These are phyloP conservation scores for Tragelaphus buxtoni DNA, from an alignment of 2,113 vertebrate species.

Conservation along the genomic window DNA sequence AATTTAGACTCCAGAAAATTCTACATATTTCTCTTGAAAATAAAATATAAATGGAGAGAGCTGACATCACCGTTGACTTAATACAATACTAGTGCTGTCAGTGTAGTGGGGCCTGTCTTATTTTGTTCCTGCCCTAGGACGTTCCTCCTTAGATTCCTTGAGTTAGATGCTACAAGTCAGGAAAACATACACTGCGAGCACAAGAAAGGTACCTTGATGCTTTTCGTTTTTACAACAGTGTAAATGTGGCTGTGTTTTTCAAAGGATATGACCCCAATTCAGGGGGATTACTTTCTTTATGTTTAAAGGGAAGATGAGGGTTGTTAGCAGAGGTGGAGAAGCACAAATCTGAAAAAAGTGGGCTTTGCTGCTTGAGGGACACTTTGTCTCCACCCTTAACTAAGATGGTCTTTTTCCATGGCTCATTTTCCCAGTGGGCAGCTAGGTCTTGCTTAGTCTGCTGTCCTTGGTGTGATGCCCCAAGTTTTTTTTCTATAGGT, in stretches of 20 bases:
- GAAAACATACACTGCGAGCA: neutral
- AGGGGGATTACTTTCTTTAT: neutral
- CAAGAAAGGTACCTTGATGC: slow-evolving; percentile 1
- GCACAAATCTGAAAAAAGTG: neutral
- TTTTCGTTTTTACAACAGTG: neutral
- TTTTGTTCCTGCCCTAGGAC: slow-evolving; percentile 34
- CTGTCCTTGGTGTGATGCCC: neutral
- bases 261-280: neutral
- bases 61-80: slow-evolving; percentile 66
- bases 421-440: neutral
- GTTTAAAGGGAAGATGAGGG: neutral
- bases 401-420: neutral
- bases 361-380: neutral
- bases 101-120: accelerated
- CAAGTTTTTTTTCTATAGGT: neutral
- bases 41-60: slow-evolving; percentile 65
- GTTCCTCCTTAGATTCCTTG: slow-evolving; percentile 46
- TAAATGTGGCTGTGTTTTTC: neutral
- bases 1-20: slow-evolving; percentile 57
- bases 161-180: slow-evolving; percentile 55
- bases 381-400: neutral
- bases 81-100: slow-evolving; percentile 56
- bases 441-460: neutral
- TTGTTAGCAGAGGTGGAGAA: neutral
- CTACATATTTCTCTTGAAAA: slow-evolving; percentile 43